Percentiles rank a stretch among this genome's conserved stretches.
Evolutionary conservation across 2,888 invertebrate genomes (phyloP).

Genomic region (Napeogenes sylphis): DNA sequence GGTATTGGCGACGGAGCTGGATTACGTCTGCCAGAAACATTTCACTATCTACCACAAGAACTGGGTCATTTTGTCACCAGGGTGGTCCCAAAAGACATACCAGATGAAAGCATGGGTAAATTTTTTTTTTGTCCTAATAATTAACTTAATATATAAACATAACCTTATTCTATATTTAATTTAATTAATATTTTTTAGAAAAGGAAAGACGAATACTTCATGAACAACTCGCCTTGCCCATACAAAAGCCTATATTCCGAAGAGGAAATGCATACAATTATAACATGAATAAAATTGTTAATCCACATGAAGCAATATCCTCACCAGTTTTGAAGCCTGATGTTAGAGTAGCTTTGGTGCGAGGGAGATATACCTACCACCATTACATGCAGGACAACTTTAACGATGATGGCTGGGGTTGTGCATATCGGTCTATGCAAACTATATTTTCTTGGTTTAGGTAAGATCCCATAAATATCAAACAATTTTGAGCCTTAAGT

Average conservation of each 20-base stretch:
- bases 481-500: too few species aligned
- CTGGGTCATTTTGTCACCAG: slow-evolving; percentile 88
- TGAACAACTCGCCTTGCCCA: slow-evolving; percentile 81
- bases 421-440: slow-evolving; percentile 98
- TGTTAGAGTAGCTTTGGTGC: slow-evolving; percentile 74
- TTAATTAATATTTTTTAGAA: slow-evolving; percentile 57
- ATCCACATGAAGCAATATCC: slow-evolving; percentile 83
- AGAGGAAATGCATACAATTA: slow-evolving; percentile 82
- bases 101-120: slow-evolving; percentile 84
- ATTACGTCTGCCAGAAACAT: slow-evolving; percentile 80
- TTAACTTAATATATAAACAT: neutral
- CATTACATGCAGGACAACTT: slow-evolving; percentile 97
- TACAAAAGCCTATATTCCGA: slow-evolving; percentile 85
- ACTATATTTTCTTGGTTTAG: slow-evolving; percentile 97
- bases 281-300: slow-evolving; percentile 79
- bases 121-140: neutral
- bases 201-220: slow-evolving; percentile 83
- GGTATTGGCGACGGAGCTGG: slow-evolving; percentile 71
- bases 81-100: slow-evolving; percentile 81
- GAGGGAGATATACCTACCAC: slow-evolving; percentile 94
- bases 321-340: slow-evolving; percentile 51
- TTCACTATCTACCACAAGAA: slow-evolving; percentile 85
- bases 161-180: neutral
- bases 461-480: slow-evolving; percentile 45
- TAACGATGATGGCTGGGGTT: slow-evolving; percentile 99